These are phyloP conservation scores for Nebria brevicollis DNA, from an alignment of 2,888 invertebrate genomes.

Conservation along the genomic window DNA sequence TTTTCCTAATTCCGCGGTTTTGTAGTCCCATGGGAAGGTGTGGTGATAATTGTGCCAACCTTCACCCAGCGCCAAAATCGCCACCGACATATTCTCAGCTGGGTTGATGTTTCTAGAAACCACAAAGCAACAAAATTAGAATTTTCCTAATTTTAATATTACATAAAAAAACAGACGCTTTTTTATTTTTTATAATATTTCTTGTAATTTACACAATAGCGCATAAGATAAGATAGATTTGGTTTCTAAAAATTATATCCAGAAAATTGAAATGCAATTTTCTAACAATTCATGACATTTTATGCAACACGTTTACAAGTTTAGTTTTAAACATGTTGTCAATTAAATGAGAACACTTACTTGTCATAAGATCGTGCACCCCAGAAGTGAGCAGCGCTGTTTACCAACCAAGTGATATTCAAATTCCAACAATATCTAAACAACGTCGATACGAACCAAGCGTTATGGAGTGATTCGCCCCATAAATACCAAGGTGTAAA, in stretches of 20 bases:
- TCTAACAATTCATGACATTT: no score
- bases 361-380: slow-evolving; percentile 81
- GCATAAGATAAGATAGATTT: no score
- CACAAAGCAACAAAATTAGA: no score
- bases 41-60: slow-evolving; percentile 93
- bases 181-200: not conserved
- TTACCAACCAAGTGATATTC: slow-evolving; percentile 91
- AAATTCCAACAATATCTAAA: slow-evolving; percentile 83
- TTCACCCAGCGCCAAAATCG: slow-evolving; percentile 76
- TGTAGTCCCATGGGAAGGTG: slow-evolving; percentile 87
- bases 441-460: slow-evolving; percentile 75
- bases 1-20: slow-evolving; percentile 81
- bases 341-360: slow-evolving; percentile 58
- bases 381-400: slow-evolving; percentile 88
- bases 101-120: slow-evolving; percentile 72
- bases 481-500: slow-evolving; percentile 79
- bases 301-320: no score
- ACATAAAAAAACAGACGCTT: not conserved
- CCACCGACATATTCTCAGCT: slow-evolving; percentile 75
- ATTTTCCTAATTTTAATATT: not conserved
- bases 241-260: no score
- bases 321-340: no score
- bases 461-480: slow-evolving; percentile 76
- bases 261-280: no score
- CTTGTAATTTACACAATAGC: no score